Evolutionary conservation across 1,140 invertebrate species (phyloP), one percentile per base, ranked within the genome.

Genomic region (Elymnias hypermnestra): DNA sequence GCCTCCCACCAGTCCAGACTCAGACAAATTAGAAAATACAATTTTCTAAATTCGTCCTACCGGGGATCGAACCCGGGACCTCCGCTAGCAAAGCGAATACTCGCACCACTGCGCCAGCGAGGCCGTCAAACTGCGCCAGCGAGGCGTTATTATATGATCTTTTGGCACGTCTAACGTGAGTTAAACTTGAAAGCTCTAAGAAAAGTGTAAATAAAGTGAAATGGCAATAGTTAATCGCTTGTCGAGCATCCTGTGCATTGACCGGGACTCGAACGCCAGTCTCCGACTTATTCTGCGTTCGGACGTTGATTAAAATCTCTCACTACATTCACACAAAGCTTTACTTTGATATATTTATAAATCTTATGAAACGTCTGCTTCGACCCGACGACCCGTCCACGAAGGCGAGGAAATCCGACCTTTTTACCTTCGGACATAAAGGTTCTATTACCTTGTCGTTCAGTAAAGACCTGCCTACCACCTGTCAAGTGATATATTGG

Each of bases 401-500:
- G 1, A 7, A 6, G 23, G 1, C 39, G 58, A 14, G 33, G 48
- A 35, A 73, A 58, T 52, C 38, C 42, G 21, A 52, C 35, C 69
- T 45, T 40, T 76, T 63, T 42, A 0, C n/a, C 8, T 4, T 7
- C 6, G 4, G 8, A 2, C 0, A 35, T 70, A 66, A 33, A 44
- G 72, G 43, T 13, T 37, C 43, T 53, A 72, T 70, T 72, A n/a
- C n/a, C n/a, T n/a, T n/a, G 41, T 21, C 17, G 49, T 36, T 39
- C 38, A 15, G 37, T 9, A 15, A 29, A 29, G 47, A 36, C 51
- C 62, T 71, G 53, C 74, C 69, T 79, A 85, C 82, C 82, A 85
- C 82, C 82, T 85, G 82, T 85, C 78, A 82, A 70, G 82, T 85
- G 78, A 85, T 78, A 78, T 85, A 85, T 79, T 74, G 70, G 60